Base-by-base conservation (phyloP, 1,140 invertebrate genomes). In the Drosophila pruinosa region DNA sequence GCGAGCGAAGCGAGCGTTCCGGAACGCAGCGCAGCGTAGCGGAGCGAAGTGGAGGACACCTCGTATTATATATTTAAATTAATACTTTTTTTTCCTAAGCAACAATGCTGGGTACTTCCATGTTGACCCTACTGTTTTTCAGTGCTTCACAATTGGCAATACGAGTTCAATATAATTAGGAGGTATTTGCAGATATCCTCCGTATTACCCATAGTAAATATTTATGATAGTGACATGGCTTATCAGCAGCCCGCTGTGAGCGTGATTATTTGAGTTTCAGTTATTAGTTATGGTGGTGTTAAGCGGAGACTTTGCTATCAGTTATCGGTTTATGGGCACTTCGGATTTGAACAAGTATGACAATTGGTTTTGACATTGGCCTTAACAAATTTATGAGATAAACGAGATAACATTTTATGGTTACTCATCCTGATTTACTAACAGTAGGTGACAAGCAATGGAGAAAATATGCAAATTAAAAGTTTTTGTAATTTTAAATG, bases 191-290 rank as follows among this genome's bases (percentile, higher is more conserved):
- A 14, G 43, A 50, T 65, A 64, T 56, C 34, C 21, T 31, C n/a
- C 14, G 34, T 50, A 19, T 48, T 31, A 41, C 24, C 21, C 56
- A 22, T n/a, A 17, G 17, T 19, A 19, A 21, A 10, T 50, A 58
- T 15, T 57, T 58, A 47, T 28, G 34, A 64, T 56, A 12, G 39
- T 4, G 8, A 7, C 2, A 12, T 22, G 50, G 41, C 52, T 72
- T 78, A 82, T 78, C 78, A 67, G 70, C 59, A 21, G 21, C 69
- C 54, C 43, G 79, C 78, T 47, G 79, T 45, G 78, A 74, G 69
- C 77, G 28, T 65, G 56, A 62, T 68, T 48, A 59, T 31, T 19
- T 39, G 19, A 38, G 47, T 7, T 62, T 6, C 26, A 48, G 48
- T 31, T 31, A 64, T 63, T 70, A 48, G 50, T 22, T 22, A 22